Conservation (phyloP, 2,113 vertebrate species). For the Neodon shergylaensis region DNA sequence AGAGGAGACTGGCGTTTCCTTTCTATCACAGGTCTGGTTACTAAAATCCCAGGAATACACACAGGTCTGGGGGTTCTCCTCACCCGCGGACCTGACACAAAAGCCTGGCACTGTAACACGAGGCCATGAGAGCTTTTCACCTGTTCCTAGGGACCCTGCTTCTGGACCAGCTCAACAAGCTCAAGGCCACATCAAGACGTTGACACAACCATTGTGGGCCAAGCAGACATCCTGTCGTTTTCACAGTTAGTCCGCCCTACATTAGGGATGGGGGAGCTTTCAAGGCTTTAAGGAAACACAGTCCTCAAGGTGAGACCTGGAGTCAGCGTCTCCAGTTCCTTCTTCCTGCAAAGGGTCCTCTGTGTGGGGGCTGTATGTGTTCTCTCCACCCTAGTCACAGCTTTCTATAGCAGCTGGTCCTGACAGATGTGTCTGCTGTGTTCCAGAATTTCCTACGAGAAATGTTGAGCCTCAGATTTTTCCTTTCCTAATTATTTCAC, state of each 20-base stretch:
- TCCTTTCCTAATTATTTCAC: neutral
- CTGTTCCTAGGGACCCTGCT: neutral
- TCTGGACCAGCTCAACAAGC: neutral
- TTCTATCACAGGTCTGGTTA: neutral
- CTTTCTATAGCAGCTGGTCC: neutral
- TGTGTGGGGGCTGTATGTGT: fast-evolving
- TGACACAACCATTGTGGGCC: neutral
- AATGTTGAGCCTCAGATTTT: too few species aligned
- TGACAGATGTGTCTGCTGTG: neutral
- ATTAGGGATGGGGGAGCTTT: neutral
- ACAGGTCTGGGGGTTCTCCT: too few species aligned
- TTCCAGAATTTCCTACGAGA: neutral
- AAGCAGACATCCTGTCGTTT: neutral
- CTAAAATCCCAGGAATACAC: too few species aligned
- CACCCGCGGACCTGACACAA: too few species aligned
- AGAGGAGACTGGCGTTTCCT: neutral
- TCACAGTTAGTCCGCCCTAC: neutral
- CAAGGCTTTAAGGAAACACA: neutral
- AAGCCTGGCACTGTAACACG: too few species aligned
- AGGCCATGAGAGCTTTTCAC: neutral
- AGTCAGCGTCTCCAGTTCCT: neutral
- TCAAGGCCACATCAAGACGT: too few species aligned
- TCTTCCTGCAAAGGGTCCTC: neutral
- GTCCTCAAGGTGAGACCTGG: too few species aligned
- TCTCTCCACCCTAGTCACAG: neutral